Evolutionary conservation across 2,797 vertebrate species (phyloP).

Genomic region (Octomys mimax): DNA sequence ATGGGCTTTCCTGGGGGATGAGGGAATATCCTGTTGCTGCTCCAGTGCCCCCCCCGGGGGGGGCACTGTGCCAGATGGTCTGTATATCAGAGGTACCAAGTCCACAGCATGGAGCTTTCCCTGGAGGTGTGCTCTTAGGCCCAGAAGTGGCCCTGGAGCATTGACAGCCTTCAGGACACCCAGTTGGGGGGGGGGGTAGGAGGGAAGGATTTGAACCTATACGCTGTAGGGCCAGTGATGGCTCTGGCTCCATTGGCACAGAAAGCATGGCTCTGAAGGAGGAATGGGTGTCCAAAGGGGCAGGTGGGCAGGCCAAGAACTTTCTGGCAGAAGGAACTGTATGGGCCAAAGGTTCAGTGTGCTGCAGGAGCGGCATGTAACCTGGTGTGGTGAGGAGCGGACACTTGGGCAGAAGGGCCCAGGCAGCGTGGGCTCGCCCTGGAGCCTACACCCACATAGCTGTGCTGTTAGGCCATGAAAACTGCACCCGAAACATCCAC

Average conservation of each 20-base stretch:
- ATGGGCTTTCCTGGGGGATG: neutral
- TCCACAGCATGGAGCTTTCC: neutral
- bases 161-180: no score
- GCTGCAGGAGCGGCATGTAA: neutral
- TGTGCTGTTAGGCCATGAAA: neutral
- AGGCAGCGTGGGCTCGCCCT: neutral
- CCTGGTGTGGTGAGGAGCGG: neutral
- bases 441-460: neutral
- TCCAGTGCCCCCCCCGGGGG: rapidly evolving
- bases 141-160: neutral
- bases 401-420: neutral
- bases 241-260: neutral
- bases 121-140: neutral
- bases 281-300: neutral
- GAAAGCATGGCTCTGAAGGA: neutral
- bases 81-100: neutral
- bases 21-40: neutral
- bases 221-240: neutral
- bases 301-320: neutral
- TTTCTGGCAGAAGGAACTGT: neutral
- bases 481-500: neutral
- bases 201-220: neutral
- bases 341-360: neutral
- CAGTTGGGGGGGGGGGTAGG: neutral
- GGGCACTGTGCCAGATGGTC: neutral